Percentiles rank a stretch among this genome's conserved stretches.
These are phyloP conservation scores for Philypnodon macrostomus DNA, from an alignment of 2,797 vertebrate species.

Conservation along the genomic window DNA sequence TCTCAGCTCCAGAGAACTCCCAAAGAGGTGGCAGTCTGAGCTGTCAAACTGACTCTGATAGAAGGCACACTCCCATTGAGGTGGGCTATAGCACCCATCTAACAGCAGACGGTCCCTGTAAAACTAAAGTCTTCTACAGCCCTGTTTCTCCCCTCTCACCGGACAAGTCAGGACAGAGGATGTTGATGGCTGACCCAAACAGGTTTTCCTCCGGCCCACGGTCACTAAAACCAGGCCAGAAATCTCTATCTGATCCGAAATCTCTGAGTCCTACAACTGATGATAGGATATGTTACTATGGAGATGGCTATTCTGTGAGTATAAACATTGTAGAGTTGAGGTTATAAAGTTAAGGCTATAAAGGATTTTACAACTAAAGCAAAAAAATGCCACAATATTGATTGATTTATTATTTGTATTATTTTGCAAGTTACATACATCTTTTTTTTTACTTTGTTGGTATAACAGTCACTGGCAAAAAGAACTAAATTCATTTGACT, in stretches of 20 bases:
- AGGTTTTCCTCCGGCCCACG: conserved; percentile 90
- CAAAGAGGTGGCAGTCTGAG: conserved; percentile 91
- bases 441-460: no score
- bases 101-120: conserved; percentile 84
- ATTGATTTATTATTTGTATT: no score
- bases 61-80: conserved; percentile 84
- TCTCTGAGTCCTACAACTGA: conserved; percentile 91
- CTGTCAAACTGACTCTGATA: conserved; percentile 95
- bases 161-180: conserved; percentile 87
- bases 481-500: no score
- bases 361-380: no score
- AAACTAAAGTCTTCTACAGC: conserved; percentile 91
- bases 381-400: no score
- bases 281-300: conserved; percentile 88
- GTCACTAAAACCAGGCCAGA: conserved; percentile 88
- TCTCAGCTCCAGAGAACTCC: conserved; percentile 93
- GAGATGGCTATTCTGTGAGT: conserved; percentile 92
- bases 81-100: conserved; percentile 90
- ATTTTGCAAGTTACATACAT: no score
- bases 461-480: no score
- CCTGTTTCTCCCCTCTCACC: conserved; percentile 90
- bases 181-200: conserved; percentile 85
- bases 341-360: no score
- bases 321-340: no score
- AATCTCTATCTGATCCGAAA: conserved; percentile 93